A percentile compares a stretch with the other conserved stretches of the same genome.
phyloP scores from a whole-genome alignment of 2,888 invertebrate genomes.

The Argynnis bischoffii region DNA sequence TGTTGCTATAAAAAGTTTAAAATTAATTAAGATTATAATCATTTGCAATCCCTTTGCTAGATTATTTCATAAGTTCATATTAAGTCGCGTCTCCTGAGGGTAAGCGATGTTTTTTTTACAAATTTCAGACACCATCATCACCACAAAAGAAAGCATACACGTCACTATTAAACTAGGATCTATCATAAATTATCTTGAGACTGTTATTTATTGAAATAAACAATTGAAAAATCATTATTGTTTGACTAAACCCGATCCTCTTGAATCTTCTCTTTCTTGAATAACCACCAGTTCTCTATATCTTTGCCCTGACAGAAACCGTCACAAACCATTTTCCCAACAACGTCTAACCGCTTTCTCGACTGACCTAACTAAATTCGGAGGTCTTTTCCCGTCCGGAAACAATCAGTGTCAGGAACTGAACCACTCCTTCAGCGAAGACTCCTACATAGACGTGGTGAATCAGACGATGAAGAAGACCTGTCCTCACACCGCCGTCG shows the following conservation, averaged over 20 bases:
- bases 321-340: constrained; percentile 80
- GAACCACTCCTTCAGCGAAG: constrained; percentile 76
- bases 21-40: constrained; percentile 11
- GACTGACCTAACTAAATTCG: constrained; percentile 77
- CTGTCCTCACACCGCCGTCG: constrained; percentile 74
- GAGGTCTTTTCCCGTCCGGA: constrained; percentile 76
- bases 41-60: background rate
- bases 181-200: constrained; percentile 11
- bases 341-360: constrained; percentile 80
- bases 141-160: constrained; percentile 70
- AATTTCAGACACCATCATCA: constrained; percentile 73
- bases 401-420: constrained; percentile 76
- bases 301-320: constrained; percentile 77
- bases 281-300: constrained; percentile 45
- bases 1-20: background rate
- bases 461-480: constrained; percentile 66
- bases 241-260: constrained; percentile 24
- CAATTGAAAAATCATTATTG: constrained; percentile 21
- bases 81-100: constrained; percentile 41
- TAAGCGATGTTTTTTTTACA: constrained; percentile 56
- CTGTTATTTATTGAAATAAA: constrained; percentile 28
- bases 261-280: constrained; percentile 11
- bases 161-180: constrained; percentile 51
- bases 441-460: constrained; percentile 75
- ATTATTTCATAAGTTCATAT: constrained; percentile 5